Evolutionary conservation across 2,888 invertebrate species (phyloP).

Genomic region (Eilema griseolum): DNA sequence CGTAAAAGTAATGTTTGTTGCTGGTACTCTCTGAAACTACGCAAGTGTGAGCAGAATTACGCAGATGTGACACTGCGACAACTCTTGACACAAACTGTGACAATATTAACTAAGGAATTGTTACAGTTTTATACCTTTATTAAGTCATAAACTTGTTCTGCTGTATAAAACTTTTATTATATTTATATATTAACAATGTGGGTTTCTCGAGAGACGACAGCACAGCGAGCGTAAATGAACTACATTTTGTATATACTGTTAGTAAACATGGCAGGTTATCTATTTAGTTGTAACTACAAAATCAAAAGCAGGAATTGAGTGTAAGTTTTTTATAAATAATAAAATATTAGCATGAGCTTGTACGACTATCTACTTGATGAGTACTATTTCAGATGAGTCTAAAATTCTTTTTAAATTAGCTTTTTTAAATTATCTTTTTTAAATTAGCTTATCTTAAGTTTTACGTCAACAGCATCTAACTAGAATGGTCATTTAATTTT

Average conservation of each 20-base stretch:
- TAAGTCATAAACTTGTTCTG: background rate
- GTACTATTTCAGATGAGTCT: no score
- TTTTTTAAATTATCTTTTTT: no score
- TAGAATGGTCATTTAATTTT: no score
- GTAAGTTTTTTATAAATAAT: background rate
- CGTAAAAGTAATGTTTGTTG: constrained; percentile 4
- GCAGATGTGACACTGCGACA: constrained; percentile 27
- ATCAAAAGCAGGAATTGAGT: background rate
- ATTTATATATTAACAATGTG: no score
- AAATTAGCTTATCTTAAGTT: no score
- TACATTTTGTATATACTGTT: constrained; percentile 46
- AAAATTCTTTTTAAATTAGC: no score
- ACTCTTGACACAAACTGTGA: constrained; percentile 39
- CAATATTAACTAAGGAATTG: constrained; percentile 19
- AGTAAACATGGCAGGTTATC: constrained; percentile 49
- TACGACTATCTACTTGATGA: no score
- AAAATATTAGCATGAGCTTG: no score
- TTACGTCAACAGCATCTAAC: no score
- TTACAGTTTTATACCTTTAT: background rate
- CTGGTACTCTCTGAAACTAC: background rate
- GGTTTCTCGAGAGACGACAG: no score
- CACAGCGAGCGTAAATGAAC: no score
- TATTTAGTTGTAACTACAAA: background rate
- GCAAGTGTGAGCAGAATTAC: constrained; percentile 19
- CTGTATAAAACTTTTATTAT: no score